Conservation (phyloP, 2,113 vertebrate species). For the Tinamus guttatus region DNA sequence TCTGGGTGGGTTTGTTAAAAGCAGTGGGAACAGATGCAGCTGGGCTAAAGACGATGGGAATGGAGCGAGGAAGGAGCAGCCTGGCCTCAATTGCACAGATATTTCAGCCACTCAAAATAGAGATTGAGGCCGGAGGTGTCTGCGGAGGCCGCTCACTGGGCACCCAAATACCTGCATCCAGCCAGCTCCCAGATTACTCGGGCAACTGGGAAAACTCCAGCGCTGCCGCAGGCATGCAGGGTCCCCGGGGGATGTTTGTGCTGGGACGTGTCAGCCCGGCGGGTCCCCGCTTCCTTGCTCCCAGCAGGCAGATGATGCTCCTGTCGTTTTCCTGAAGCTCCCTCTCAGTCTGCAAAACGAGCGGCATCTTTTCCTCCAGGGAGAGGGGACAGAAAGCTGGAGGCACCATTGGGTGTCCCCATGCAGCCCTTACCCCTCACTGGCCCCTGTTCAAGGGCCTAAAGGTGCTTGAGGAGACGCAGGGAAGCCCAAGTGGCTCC, state of each 20-base stretch:
- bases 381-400: not conserved
- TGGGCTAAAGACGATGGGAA: not conserved
- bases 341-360: not conserved
- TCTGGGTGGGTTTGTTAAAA: not conserved
- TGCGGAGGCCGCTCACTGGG: not conserved
- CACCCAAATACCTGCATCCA: not conserved
- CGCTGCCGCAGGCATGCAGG: not conserved
- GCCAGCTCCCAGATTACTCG: not conserved
- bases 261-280: not conserved
- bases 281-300: not conserved
- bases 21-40: constrained; percentile 47
- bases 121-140: not conserved
- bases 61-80: not conserved
- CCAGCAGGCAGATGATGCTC: not conserved
- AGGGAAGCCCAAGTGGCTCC: not conserved
- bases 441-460: too few relatives aligned
- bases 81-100: too few relatives aligned
- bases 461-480: fast-evolving
- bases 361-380: fast-evolving
- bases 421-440: too few relatives aligned
- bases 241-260: not conserved
- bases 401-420: not conserved
- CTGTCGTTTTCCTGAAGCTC: fast-evolving
- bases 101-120: not conserved
- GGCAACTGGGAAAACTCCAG: not conserved